Conservation (phyloP, 2,113 vertebrate species). For the Myanophis thanlyinensis region DNA sequence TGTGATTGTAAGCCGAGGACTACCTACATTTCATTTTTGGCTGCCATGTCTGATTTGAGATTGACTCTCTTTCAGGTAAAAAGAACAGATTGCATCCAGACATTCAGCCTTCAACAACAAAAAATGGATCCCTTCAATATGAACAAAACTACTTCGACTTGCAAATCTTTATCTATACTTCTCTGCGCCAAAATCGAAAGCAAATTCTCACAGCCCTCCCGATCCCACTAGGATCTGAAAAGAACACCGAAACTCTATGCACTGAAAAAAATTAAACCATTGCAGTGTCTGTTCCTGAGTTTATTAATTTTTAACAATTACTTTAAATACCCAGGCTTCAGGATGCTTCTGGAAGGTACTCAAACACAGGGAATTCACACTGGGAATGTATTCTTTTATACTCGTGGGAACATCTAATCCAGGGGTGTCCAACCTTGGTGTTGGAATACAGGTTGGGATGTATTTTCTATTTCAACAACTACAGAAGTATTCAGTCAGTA, state of each 20-base stretch:
- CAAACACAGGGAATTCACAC: neutral
- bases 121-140: neutral
- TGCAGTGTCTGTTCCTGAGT: neutral
- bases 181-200: neutral
- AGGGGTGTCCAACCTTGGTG: neutral
- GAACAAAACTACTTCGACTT: neutral
- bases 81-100: neutral
- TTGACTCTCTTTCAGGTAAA: neutral
- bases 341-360: neutral
- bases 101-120: neutral
- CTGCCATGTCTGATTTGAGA: neutral
- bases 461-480: too few relatives aligned
- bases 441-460: too few relatives aligned
- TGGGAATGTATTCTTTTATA: neutral
- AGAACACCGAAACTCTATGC: neutral
- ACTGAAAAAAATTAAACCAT: neutral
- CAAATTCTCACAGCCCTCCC: neutral
- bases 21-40: neutral
- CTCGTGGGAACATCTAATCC: neutral
- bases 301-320: neutral
- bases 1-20: neutral
- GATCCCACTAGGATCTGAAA: neutral
- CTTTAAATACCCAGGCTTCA: neutral
- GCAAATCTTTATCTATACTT: neutral
- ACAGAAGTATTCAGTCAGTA: too few relatives aligned